A percentile compares a stretch with the other conserved stretches of the same genome.
phyloP scores from a whole-genome alignment of 2,797 vertebrate species.

The Glyptemys insculpta region DNA sequence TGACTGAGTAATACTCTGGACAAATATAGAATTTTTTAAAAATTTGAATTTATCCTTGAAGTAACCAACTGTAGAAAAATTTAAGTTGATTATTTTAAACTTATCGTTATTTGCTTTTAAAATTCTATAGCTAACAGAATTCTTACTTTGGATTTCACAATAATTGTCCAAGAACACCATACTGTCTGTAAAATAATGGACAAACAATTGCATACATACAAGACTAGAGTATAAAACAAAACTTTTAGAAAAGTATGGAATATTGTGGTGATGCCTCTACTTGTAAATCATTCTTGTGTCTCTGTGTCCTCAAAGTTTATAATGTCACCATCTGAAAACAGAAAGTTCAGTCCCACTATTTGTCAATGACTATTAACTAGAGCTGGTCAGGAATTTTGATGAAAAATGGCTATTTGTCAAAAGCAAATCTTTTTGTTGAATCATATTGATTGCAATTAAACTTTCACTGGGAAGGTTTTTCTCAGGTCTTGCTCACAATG shows the following conservation, averaged over 20 bases:
- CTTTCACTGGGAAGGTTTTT: background rate
- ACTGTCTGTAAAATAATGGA: background rate
- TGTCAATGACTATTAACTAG: background rate
- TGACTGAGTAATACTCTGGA: background rate
- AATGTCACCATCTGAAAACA: background rate
- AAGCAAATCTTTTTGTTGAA: background rate
- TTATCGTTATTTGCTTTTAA: background rate
- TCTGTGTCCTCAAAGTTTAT: background rate
- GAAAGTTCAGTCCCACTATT: background rate
- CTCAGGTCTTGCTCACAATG: background rate
- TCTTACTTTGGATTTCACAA: background rate
- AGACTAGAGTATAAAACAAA: background rate
- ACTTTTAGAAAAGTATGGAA: background rate
- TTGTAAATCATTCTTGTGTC: background rate
- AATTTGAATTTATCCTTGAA: background rate
- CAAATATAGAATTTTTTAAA: background rate
- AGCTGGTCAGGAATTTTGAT: background rate
- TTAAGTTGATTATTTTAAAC: background rate
- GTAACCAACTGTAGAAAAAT: background rate
- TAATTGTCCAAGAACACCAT: background rate
- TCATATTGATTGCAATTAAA: background rate
- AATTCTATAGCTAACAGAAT: background rate
- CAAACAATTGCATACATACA: background rate
- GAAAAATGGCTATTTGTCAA: background rate
- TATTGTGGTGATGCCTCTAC: background rate